Percentiles rank a stretch among this genome's conserved stretches.
Evolutionary conservation across 2,113 vertebrate species (phyloP).

Genomic region (Pseudorectes ferrugineus): DNA sequence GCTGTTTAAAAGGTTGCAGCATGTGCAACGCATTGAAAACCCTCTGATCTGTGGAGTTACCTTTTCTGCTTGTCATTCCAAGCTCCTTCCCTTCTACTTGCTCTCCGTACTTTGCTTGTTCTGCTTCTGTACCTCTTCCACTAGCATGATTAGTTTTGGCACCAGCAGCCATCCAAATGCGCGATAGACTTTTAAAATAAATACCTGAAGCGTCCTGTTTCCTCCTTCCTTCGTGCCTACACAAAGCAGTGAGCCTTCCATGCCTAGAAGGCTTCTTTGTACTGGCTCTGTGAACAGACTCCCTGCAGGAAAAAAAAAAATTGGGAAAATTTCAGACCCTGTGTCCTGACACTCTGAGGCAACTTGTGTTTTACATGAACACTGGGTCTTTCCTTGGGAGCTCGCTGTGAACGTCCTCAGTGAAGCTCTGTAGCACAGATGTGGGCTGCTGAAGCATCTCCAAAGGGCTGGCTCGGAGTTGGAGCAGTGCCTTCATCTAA

Average conservation of each 20-base stretch:
- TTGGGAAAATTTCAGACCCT: neutral
- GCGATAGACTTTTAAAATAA: constrained; percentile 5
- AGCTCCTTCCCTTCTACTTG: neutral
- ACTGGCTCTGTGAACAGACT: neutral
- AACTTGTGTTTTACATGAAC: neutral
- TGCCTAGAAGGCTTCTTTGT: neutral
- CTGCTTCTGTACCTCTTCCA: neutral
- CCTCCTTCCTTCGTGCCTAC: neutral
- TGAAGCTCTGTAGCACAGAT: neutral
- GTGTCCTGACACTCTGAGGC: neutral
- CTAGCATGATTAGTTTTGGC: neutral
- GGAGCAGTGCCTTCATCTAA: neutral
- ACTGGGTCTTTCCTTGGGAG: neutral
- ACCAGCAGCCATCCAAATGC: neutral
- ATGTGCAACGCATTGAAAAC: neutral
- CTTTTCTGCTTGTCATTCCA: neutral
- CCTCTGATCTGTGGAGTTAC: neutral
- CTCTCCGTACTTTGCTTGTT: neutral
- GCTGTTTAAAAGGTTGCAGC: neutral
- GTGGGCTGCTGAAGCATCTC: neutral
- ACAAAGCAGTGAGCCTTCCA: neutral
- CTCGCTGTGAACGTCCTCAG: neutral
- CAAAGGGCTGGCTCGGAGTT: neutral
- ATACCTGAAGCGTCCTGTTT: neutral
- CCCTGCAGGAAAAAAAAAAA: neutral